Base-by-base conservation (phyloP, 1,140 invertebrate genomes). In the Penaeus japonicus region DNA sequence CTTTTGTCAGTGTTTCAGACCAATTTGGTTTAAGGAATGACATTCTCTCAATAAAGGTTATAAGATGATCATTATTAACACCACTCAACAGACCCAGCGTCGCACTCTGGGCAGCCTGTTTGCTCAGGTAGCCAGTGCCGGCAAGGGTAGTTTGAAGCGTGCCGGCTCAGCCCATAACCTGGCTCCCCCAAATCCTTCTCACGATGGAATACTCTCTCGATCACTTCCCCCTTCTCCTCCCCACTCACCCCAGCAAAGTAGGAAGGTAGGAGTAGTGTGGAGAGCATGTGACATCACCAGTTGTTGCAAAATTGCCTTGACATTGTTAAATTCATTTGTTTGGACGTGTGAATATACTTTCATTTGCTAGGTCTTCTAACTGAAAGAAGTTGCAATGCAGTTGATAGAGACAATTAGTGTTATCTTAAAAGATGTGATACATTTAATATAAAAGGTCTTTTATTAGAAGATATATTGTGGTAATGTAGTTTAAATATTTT, bases 141-240 rank as follows among this genome's bases (percentile, higher is more conserved):
- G 94, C 91, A 83, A 84, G 81, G 87, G 87, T 77, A 88, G 87
- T 78, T 92, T 94, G 91, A 94, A 94, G 92, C 93, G 94, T 92
- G 94, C 93, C 90, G 94, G 94, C 90, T 95, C 94, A 91, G 94
- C 94, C 81, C 94, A 94, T 92, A 94, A 93, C 91, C 92, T 95
- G 91, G 93, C 92, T 30, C 88, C 91, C 62, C 91, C 91, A 93
- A 73, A 92, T 91, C 88, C 92, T 91, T 83, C 92, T 92, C 91
- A 93, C 92, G 91, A 92, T 92, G 91, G 92, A 91, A 91, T 92
- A 91, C 92, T 93, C 91, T 96, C 95, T 82, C 93, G 95, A 92
- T 96, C 96, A 92, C 93, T 97, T 91, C 96, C 96, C 87, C 96
- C 95, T 87, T 96, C 96, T 90, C 96, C 96, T n/a, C 95, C 95